Base-by-base conservation (phyloP, 2,113 vertebrate genomes). In the Brachyistius frenatus region DNA sequence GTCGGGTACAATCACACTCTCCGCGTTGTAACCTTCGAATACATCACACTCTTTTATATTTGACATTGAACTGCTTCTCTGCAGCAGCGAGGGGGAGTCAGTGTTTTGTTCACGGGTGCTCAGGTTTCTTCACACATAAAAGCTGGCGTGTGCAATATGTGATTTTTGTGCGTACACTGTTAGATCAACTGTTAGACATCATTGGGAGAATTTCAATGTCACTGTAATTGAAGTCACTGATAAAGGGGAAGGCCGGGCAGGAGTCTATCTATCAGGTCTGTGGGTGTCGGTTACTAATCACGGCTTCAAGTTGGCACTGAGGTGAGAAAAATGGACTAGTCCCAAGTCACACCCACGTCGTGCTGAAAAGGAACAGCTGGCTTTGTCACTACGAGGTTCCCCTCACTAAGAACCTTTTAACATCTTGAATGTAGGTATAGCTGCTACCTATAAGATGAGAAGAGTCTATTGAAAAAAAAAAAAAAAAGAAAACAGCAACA, bases 41-140 rank as follows among this genome's bases (percentile, higher is more conserved):
- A 66, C 13, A 80, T 80, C 30, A 65, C 36, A 32, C 74, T 81
- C 14, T 65, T 87, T 84, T 68, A 33, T 74, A 41, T 76, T 72
- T 2, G 14, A 86, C 49, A 62, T 52, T 56, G 73, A 83, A 37
- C 76, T 68, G 65, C 66, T 47, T 84, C 62, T 68, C 36, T 61
- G 67, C 41, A 33, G 53, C 44, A 54, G 15, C n/a, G 15, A 63
- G 16, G 56, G 23, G 54, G 63, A 81, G 36, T 77, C 39, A 35
- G 33, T 39, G 16, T 44, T 35, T 39, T 53, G 13, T 62, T 80
- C 57, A 80, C 77, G 60, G 68, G 47, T 15, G 2, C 44, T 30
- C 13, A 6, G 46, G 35, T 81, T 54, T 71, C 35, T 54, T 35
- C 31, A 54, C 37, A 68, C 50, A 75, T 60, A n/a, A 44, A 73